Base-by-base conservation (phyloP, 2,113 vertebrate species). In the Gallinago paraguaiae region DNA sequence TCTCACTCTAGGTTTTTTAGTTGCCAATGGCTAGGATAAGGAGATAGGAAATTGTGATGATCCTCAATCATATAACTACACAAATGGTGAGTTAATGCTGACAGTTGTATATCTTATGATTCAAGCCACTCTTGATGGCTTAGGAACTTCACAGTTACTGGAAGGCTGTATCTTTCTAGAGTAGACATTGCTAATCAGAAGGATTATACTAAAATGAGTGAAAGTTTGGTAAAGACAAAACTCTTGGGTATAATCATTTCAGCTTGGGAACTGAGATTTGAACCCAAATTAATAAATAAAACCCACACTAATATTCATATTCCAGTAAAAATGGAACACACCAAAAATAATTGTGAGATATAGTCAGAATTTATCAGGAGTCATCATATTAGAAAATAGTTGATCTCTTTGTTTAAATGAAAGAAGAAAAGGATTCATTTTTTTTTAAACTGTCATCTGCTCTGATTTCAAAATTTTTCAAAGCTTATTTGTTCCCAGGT, bases 401-500 rank as follows among this genome's bases (percentile, higher is more conserved):
- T 48, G 6, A 46, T 54, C 4, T 27, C 3, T 59, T 61, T 50
- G 1, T 82, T 80, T 92, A 14, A 69, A 56, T 5, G 6, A 81
- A 77, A 81, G 20, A 89, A 56, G 4, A 41, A 59, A 71, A 43
- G 0, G 1, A 5, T 61, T 45, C 11, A 39, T 10, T 35, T n/a
- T 24, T 33, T 46, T 74, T 65, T 68, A n/a, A 30, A 22, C 4
- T 43, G 3, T 24, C 7, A 54, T 37, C 3, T 65, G 2, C 4
- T 77, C 24, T 69, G 20, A 50, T 74, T 70, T 86, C 1, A 88
- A 10, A 27, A 14, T 35, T 60, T 75, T 93, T 79, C 25, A 4
- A 60, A 50, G 1, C 8, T 31, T 20, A 27, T 41, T 9, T 3
- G 6, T 4, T 8, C 7, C 7, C 2, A 28, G 20, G 7, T 50